Conservation (phyloP, 2,797 vertebrate genomes). For the Lutra lutra region DNA sequence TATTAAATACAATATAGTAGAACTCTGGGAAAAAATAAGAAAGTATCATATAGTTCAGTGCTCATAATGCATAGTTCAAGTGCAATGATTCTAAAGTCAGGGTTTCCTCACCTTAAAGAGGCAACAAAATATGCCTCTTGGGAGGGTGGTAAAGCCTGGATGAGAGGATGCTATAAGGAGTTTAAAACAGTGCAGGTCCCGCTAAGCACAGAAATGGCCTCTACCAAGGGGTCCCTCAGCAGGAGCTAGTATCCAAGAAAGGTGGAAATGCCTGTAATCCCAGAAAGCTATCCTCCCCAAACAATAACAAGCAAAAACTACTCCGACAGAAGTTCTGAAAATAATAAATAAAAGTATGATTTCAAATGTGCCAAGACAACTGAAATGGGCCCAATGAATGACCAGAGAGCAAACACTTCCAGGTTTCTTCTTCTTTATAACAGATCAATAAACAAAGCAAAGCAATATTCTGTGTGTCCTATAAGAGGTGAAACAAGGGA, state of each 20-base stretch:
- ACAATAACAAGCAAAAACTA: not conserved
- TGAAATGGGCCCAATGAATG: not conserved
- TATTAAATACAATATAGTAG: not conserved
- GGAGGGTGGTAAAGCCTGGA: not conserved
- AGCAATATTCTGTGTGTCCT: not conserved
- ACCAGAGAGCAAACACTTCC: not conserved
- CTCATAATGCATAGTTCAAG: not conserved
- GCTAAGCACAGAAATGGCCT: not conserved
- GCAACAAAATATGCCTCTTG: not conserved
- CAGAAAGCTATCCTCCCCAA: not conserved
- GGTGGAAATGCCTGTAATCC: not conserved
- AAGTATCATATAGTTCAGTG: not conserved
- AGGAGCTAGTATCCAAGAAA: not conserved
- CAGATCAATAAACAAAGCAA: slow-evolving; percentile 5
- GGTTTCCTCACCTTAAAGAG: not conserved
- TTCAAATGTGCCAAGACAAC: slow-evolving; percentile 36
- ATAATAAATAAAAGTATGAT: slow-evolving; percentile 5
- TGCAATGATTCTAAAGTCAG: not conserved
- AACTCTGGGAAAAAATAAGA: slow-evolving; percentile 26
- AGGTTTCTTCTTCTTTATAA: slow-evolving; percentile 30
- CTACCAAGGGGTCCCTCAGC: not conserved
- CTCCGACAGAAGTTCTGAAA: not conserved
- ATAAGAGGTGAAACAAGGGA: not conserved
- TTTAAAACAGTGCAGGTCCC: not conserved
- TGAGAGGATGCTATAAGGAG: not conserved